Evolutionary conservation across 2,888 invertebrate species (phyloP).

Genomic region (Rhogogaster chlorosoma): DNA sequence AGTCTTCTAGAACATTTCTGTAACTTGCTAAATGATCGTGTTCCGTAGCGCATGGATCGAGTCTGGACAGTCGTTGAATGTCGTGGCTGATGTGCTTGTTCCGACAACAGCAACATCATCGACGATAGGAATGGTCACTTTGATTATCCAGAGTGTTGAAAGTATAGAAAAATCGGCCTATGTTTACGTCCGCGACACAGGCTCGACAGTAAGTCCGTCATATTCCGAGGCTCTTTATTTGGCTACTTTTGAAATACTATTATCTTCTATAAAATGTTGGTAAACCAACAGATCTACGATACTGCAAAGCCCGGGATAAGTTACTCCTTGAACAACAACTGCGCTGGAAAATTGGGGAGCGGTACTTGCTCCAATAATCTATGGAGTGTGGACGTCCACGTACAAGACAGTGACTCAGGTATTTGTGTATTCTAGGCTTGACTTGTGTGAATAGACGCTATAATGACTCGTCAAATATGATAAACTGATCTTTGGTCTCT

Average conservation of each 20-base stretch:
- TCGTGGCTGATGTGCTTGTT: constrained; percentile 64
- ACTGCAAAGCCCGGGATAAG: constrained; percentile 81
- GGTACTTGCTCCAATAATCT: constrained; percentile 83
- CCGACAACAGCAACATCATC: constrained; percentile 58
- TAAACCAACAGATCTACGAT: constrained; percentile 75
- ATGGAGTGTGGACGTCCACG: constrained; percentile 86
- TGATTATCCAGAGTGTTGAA: constrained; percentile 64
- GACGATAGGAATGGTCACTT: constrained; percentile 65
- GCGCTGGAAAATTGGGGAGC: constrained; percentile 79
- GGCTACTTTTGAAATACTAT: neutral
- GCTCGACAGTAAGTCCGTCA: constrained; percentile 57
- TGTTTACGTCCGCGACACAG: constrained; percentile 63
- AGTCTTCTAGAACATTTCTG: neutral
- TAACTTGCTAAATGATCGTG: neutral
- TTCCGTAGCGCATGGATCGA: constrained; percentile 61
- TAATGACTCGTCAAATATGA: neutral
- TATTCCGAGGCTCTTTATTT: neutral
- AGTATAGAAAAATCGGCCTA: constrained; percentile 68
- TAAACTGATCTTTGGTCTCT: neutral
- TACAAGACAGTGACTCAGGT: constrained; percentile 85
- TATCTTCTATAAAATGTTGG: neutral
- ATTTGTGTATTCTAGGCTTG: constrained; percentile 51
- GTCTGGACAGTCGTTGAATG: constrained; percentile 64
- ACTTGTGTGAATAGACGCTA: neutral
- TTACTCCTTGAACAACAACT: constrained; percentile 84